Conservation (phyloP, 1,140 invertebrate species). For the Apis florea region DNA sequence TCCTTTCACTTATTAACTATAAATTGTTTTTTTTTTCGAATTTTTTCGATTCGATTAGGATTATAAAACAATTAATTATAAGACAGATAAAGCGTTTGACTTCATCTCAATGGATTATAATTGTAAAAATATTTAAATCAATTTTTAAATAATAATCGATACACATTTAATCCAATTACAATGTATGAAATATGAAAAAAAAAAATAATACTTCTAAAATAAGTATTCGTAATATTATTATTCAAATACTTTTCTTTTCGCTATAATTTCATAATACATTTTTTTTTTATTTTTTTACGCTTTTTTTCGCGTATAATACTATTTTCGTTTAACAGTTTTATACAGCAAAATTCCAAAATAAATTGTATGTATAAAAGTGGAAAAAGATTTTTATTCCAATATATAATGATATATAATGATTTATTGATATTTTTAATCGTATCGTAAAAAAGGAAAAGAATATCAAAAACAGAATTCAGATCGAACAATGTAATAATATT, state of each 20-base stretch:
- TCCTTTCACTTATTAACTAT: neutral
- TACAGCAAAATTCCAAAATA: neutral
- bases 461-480: neutral
- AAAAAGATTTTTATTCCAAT: neutral
- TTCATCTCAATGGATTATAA: neutral
- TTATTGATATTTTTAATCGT: neutral
- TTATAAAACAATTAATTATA: neutral
- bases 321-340: neutral
- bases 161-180: neutral
- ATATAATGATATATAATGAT: too few species aligned
- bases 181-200: neutral
- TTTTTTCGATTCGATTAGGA: neutral
- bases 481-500: neutral
- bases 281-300: neutral
- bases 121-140: neutral
- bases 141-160: neutral
- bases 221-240: too few species aligned
- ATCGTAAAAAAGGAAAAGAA: neutral
- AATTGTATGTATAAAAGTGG: neutral
- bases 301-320: neutral
- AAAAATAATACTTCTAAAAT: neutral
- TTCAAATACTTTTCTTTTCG: too few species aligned
- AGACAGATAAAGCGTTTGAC: neutral
- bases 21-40: neutral
- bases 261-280: too few species aligned